Conservation (phyloP, 1,140 invertebrate genomes). For the Papilio aristodemus region DNA sequence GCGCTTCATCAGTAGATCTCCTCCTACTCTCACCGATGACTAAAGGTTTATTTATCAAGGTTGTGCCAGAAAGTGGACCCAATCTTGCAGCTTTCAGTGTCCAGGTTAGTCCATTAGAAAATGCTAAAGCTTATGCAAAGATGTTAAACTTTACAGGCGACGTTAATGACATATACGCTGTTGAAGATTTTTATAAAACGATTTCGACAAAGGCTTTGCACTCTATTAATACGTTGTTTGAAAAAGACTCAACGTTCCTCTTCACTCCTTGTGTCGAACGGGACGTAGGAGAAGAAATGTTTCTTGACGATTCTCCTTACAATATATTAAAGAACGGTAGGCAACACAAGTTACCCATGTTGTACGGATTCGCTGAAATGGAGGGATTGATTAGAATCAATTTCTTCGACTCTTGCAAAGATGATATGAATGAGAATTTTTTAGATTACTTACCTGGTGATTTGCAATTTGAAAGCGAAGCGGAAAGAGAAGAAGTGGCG, state of each 20-base stretch:
- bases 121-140: conserved; percentile 43
- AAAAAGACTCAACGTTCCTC: conserved; percentile 40
- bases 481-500: conserved; percentile 47
- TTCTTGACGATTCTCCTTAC: conserved; percentile 46
- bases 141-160: conserved; percentile 36
- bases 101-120: conserved; percentile 46
- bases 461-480: conserved; percentile 48
- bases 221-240: conserved; percentile 17
- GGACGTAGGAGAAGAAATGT: conserved; percentile 40
- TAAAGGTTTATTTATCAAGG: conserved; percentile 53
- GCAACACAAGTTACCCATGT: conserved; percentile 46
- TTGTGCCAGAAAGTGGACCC: conserved; percentile 55
- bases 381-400: conserved; percentile 46
- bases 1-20: conserved; percentile 52
- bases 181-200: conserved; percentile 50
- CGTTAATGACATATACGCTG: conserved; percentile 40
- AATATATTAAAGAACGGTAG: conserved; percentile 48
- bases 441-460: conserved; percentile 57
- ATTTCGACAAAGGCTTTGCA: conserved; percentile 35
- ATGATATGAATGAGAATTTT: conserved; percentile 60
- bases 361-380: conserved; percentile 53
- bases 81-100: conserved; percentile 42
- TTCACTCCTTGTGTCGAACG: conserved; percentile 51
- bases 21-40: conserved; percentile 53
- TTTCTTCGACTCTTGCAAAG: conserved; percentile 45